phyloP scores from a whole-genome alignment of 2,888 invertebrate genomes.

The Colostygia pectinataria region DNA sequence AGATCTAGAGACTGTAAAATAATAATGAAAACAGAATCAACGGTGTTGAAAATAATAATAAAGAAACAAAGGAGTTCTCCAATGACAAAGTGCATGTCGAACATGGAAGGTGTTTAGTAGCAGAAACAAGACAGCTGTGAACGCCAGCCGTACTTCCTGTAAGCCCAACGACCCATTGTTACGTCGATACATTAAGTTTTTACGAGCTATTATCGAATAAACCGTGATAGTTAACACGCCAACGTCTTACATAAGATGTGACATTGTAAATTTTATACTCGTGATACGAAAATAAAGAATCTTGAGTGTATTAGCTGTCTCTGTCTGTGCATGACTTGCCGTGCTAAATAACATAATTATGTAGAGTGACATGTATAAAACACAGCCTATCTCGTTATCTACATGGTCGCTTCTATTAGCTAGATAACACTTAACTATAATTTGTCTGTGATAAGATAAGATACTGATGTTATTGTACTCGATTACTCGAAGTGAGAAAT shows the following conservation, averaged over 20 bases:
- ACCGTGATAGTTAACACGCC: conserved; percentile 39
- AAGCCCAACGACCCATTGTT: conserved; percentile 70
- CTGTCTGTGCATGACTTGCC: conserved; percentile 19
- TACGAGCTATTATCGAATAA: conserved; percentile 56
- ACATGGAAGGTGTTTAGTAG: conserved; percentile 38
- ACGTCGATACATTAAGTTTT: conserved; percentile 51
- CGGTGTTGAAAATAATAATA: background rate
- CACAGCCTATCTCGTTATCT: conserved; percentile 24
- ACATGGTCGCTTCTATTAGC: conserved; percentile 20
- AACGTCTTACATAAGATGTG: conserved; percentile 34
- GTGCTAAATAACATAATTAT: conserved; percentile 21
- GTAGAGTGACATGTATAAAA: conserved; percentile 15
- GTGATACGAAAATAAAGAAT: conserved; percentile 42
- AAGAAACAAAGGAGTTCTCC: conserved; percentile 12
- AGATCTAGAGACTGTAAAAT: background rate
- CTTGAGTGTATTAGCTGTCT: conserved; percentile 26
- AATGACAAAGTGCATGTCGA: conserved; percentile 22
- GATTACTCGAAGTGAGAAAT: conserved; percentile 26
- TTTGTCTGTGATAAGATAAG: conserved; percentile 33
- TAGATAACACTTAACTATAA: conserved; percentile 28
- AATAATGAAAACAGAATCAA: background rate
- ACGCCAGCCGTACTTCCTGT: conserved; percentile 69
- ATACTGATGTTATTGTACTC: conserved; percentile 31
- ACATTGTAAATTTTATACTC: conserved; percentile 45
- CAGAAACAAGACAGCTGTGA: conserved; percentile 57